Evolutionary conservation across 2,797 vertebrate species (phyloP).

Genomic region (Pteronotus mesoamericanus): DNA sequence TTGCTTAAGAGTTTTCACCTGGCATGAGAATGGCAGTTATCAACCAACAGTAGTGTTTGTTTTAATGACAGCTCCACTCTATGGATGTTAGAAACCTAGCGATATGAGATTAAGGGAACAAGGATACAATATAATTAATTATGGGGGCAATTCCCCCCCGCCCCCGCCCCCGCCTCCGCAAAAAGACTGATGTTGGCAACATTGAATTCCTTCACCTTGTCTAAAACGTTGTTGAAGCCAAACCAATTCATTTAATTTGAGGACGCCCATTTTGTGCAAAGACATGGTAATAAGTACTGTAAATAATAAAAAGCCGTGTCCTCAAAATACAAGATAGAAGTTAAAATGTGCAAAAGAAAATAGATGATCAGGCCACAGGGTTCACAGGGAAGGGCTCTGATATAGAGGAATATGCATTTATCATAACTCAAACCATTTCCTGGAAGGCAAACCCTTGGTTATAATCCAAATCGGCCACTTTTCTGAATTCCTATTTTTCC

Average conservation of each 20-base stretch:
- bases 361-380: background rate
- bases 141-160: background rate
- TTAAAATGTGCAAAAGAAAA: background rate
- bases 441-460: background rate
- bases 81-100: background rate
- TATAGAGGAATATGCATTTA: background rate
- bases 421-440: background rate
- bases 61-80: background rate
- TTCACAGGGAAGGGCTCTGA: background rate
- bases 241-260: background rate
- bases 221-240: background rate
- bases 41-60: background rate
- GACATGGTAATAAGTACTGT: background rate
- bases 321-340: background rate
- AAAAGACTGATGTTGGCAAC: background rate
- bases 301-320: background rate
- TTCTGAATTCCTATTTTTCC: background rate
- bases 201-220: background rate
- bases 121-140: background rate
- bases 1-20: background rate
- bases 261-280: background rate
- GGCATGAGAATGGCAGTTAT: background rate
- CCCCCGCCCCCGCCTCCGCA: no score
- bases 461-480: background rate
- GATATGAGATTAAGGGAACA: background rate